Evolutionary conservation across 2,888 invertebrate genomes (phyloP).

Genomic region (Scaptodrosophila latifasciaeformis): DNA sequence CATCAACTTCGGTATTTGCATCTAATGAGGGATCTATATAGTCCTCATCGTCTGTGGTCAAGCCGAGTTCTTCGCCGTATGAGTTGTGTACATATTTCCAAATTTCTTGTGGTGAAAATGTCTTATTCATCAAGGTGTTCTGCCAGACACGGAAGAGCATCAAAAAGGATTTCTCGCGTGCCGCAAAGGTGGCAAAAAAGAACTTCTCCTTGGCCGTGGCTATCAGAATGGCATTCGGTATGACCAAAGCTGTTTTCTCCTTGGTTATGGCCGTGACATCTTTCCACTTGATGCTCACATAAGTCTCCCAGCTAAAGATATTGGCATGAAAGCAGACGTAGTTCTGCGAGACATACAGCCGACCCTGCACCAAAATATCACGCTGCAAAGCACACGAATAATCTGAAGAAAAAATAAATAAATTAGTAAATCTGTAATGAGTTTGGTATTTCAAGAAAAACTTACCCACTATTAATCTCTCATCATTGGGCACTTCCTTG

Average conservation of each 20-base stretch:
- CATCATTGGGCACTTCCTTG: slow-evolving; percentile 92
- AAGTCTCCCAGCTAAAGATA: slow-evolving; percentile 97
- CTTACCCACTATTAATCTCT: slow-evolving; percentile 93
- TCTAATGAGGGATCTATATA: slow-evolving; percentile 79
- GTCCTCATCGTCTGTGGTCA: slow-evolving; percentile 94
- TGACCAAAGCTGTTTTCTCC: slow-evolving; percentile 94
- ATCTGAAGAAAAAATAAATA: slow-evolving; percentile 78
- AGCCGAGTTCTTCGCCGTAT: slow-evolving; percentile 94
- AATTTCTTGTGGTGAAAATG: slow-evolving; percentile 86
- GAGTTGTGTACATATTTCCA: slow-evolving; percentile 95
- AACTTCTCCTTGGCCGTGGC: slow-evolving; percentile 88
- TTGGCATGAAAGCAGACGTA: slow-evolving; percentile 98
- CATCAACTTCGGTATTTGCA: slow-evolving; percentile 54
- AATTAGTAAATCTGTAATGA: neutral
- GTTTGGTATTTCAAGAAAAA: slow-evolving; percentile 43
- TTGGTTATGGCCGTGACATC: slow-evolving; percentile 96
- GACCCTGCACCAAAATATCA: slow-evolving; percentile 96
- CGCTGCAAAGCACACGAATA: slow-evolving; percentile 98
- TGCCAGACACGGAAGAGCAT: slow-evolving; percentile 98
- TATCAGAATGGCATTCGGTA: slow-evolving; percentile 96
- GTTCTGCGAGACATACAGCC: slow-evolving; percentile 95
- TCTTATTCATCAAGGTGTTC: slow-evolving; percentile 94
- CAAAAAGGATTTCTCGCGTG: slow-evolving; percentile 94
- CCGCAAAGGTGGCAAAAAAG: slow-evolving; percentile 95
- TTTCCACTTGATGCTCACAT: slow-evolving; percentile 88